These are phyloP conservation scores for Typhlichthys eigenmanni DNA, from an alignment of 2,797 vertebrate genomes.

Conservation along the genomic window DNA sequence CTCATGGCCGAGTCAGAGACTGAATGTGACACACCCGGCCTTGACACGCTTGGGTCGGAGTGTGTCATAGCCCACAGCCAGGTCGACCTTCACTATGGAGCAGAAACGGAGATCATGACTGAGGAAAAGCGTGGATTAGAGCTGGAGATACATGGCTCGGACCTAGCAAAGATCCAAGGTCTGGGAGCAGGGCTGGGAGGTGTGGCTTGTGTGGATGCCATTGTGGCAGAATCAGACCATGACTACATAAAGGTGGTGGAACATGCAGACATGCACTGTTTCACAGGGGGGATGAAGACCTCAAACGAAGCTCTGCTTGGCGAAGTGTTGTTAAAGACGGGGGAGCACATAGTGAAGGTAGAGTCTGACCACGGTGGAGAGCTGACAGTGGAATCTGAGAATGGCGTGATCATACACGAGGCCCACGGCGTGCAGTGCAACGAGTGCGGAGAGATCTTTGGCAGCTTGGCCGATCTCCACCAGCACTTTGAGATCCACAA, in stretches of 20 bases:
- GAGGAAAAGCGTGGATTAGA: slow-evolving; percentile 81
- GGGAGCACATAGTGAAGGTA: slow-evolving; percentile 80
- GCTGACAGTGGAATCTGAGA: slow-evolving; percentile 82
- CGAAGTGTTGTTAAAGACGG: slow-evolving; percentile 78
- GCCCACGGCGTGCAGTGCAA: slow-evolving; percentile 83
- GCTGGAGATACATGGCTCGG: slow-evolving; percentile 78
- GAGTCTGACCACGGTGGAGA: slow-evolving; percentile 81
- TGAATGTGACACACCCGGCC: slow-evolving; percentile 86
- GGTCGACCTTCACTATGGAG: slow-evolving; percentile 84
- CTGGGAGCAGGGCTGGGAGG: slow-evolving; percentile 75
- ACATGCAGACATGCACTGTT: slow-evolving; percentile 79
- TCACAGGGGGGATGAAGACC: slow-evolving; percentile 74
- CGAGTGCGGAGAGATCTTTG: slow-evolving; percentile 82
- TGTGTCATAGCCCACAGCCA: slow-evolving; percentile 87
- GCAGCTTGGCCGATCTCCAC: slow-evolving; percentile 81
- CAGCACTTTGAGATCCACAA: slow-evolving; percentile 85
- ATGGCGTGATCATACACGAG: slow-evolving; percentile 83
- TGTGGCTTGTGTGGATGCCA: slow-evolving; percentile 79
- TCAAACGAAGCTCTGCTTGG: slow-evolving; percentile 74
- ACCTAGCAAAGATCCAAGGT: slow-evolving; percentile 76
- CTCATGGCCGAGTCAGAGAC: slow-evolving; percentile 87
- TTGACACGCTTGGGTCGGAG: slow-evolving; percentile 86
- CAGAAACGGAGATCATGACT: slow-evolving; percentile 84
- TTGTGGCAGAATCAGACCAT: slow-evolving; percentile 80
- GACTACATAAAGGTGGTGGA: slow-evolving; percentile 82